These are phyloP conservation scores for Yponomeuta malinellus DNA, from an alignment of 2,888 invertebrate genomes.

Conservation along the genomic window DNA sequence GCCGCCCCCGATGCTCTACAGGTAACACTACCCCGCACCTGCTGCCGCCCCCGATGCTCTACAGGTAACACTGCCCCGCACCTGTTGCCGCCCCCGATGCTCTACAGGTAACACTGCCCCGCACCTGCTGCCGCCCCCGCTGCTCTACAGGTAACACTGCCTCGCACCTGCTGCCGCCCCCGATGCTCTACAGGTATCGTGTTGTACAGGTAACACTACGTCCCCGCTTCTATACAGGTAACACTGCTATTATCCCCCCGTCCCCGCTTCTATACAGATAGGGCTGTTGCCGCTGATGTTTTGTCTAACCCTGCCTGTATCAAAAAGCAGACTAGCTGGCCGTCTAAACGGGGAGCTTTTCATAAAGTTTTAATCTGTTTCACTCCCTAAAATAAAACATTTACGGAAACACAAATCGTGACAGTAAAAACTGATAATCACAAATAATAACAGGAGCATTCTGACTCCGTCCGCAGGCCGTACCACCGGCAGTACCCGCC, in stretches of 20 bases:
- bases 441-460: background rate
- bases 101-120: background rate
- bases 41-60: too few relatives aligned
- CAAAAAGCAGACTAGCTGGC: too few relatives aligned
- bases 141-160: background rate
- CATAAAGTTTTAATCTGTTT: too few relatives aligned
- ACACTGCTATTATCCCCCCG: too few relatives aligned
- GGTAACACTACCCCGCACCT: conserved; percentile 5
- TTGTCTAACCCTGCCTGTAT: too few relatives aligned
- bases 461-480: conserved; percentile 15
- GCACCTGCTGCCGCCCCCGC: too few relatives aligned
- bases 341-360: too few relatives aligned
- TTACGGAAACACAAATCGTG: too few relatives aligned
- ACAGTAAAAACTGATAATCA: too few relatives aligned
- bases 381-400: too few relatives aligned
- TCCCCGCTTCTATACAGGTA: background rate
- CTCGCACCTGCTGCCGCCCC: conserved; percentile 34
- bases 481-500: conserved; percentile 30
- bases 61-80: background rate
- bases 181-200: conserved; percentile 25
- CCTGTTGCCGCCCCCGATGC: conserved; percentile 7
- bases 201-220: conserved; percentile 9
- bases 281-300: too few relatives aligned
- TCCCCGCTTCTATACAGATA: too few relatives aligned
- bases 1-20: conserved; percentile 13